Base-by-base conservation (phyloP, 2,113 vertebrate genomes). In the Cyanoliseus patagonus region DNA sequence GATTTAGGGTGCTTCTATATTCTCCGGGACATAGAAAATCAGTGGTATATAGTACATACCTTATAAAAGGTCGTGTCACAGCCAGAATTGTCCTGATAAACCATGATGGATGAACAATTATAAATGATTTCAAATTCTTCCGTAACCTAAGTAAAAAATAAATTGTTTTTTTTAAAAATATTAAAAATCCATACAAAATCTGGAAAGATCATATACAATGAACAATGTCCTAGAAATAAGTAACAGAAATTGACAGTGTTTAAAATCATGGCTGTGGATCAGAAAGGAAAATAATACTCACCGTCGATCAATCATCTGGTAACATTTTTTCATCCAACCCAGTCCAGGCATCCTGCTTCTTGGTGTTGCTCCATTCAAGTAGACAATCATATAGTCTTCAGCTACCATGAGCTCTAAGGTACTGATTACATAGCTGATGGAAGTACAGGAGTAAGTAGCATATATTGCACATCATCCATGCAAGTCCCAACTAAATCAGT, bases 111-210 rank as follows among this genome's bases (percentile, higher is more conserved):
- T 99, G 99, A 81, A 99, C 98, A 86, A 99, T 99, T 86, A 99
- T 99, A 97, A 99, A 99, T 24, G 99, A 99, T 94, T 99, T 99
- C 97, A 99, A 97, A 96, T 99, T 99, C 98, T 99, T 99, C 97
- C 99, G 98, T 84, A 99, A 98, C 73, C 99, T 99, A 91, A 63
- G 78, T 91, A 95, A 92, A 88, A 96, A 95, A 92, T 18, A 49
- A 92, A 67, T 19, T 73, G 15, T 81, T 84, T 68, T 41, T 87
- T 86, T 68, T 39, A 74, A 57, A 83, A 62, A 44, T 44, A 44
- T 47, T 23, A 62, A 49, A 1, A 41, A 6, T 1, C 1, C 46
- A 69, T 24, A 63, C 16, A 69, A 64, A 2, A 33, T 28, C 44
- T 31, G 61, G 35, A 35, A 89, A 93, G 73, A 57, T 62, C 49